Percentiles rank a stretch among this genome's conserved stretches.
Conservation (phyloP, 2,888 invertebrate species). For the Trissolcus japonicus region DNA sequence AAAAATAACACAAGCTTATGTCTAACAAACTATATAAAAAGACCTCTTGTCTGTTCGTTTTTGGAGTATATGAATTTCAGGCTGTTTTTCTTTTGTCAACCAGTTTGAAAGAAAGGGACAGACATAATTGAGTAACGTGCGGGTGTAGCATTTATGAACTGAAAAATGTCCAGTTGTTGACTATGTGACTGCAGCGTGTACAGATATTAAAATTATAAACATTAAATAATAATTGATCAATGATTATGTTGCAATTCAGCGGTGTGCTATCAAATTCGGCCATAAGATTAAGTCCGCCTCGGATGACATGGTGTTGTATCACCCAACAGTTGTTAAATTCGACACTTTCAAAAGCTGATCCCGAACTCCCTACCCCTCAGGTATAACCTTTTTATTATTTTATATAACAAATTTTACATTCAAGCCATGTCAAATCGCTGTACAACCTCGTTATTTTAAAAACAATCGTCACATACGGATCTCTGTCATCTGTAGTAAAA, state of each 20-base stretch:
- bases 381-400: constrained; percentile 31
- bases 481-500: not conserved
- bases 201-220: constrained; percentile 6
- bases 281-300: constrained; percentile 53
- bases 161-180: constrained; percentile 3
- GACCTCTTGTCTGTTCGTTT: too few relatives aligned
- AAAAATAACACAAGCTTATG: not conserved
- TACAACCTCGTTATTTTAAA: not conserved
- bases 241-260: constrained; percentile 65
- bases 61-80: too few relatives aligned
- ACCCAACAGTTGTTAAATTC: constrained; percentile 57
- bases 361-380: constrained; percentile 5
- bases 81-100: too few relatives aligned
- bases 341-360: constrained; percentile 38
- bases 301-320: constrained; percentile 53
- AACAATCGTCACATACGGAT: not conserved
- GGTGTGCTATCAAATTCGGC: constrained; percentile 54
- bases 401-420: constrained; percentile 11
- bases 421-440: not conserved
- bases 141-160: not conserved
- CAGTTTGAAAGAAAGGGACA: too few relatives aligned
- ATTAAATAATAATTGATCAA: constrained; percentile 23
- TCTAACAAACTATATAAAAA: too few relatives aligned
- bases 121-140: too few relatives aligned
- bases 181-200: constrained; percentile 16